Evolutionary conservation across 2,888 invertebrate genomes (phyloP), one percentile per base, ranked within the genome.

Genomic region (Punctoribates punctum): DNA sequence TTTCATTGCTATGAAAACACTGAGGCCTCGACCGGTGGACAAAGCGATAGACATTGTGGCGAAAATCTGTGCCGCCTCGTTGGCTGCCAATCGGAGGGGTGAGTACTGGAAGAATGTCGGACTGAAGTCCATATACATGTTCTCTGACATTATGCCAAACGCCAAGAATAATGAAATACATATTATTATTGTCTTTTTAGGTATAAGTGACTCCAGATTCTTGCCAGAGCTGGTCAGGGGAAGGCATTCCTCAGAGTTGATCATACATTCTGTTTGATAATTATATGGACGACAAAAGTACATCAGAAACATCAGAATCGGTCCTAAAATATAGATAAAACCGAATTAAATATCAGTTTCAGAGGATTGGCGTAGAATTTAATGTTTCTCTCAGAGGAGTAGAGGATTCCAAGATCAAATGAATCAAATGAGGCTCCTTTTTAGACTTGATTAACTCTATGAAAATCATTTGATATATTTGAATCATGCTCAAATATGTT

Each of bases 81-180:
- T 27, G 4, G 76, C 73, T 0, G 34, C 1, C n/a, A 76, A 23
- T 13, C 20, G 11, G 0, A 42, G 29, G 2, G 72, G 54, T 15
- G 3, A 60, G 60, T 25, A 73, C 73, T 76, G 76, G 25, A 38
- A 76, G 51, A 73, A 73, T 25, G 76, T 62, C 0, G 73, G n/a
- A n/a, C 57, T 29, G 20, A 76, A 76, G 62, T 73, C 57, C 38
- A 73, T 54, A 46, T 67, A 76, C 46, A 73, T 62, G n/a, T 67
- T 42, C 46, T 76, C 76, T 17, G 76, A 60, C 46, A 73, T 54
- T 29, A 46, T 29, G 42, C 42, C 57, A 23, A 57, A 51, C 15
- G 57, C 29, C 48, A 76, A 13, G n/a, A 20, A 60, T 20, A 76
- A n/a, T 13, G 60, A 34, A 0, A 60, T 29, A 9, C 54, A 60